phyloP scores from a whole-genome alignment of 2,113 vertebrate species.

The Pipa parva region DNA sequence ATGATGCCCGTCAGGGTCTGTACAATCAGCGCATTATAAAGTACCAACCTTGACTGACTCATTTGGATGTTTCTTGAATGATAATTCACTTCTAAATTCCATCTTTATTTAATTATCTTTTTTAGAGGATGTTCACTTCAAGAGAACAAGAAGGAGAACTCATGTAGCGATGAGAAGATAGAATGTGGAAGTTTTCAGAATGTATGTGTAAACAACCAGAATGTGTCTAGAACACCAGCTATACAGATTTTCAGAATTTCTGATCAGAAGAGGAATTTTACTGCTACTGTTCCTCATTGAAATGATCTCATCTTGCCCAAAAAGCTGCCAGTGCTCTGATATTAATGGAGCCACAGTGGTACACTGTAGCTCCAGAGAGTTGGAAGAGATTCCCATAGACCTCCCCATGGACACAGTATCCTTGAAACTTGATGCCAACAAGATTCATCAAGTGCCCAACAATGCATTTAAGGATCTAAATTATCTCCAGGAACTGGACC shows the following conservation, averaged over 20 bases:
- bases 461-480: slow-evolving; percentile 81
- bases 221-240: slow-evolving; percentile 2
- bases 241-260: slow-evolving; percentile 8
- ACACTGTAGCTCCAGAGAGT: slow-evolving; percentile 75
- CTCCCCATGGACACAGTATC: slow-evolving; percentile 74
- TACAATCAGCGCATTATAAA: too few relatives aligned
- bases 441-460: slow-evolving; percentile 79
- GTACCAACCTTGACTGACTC: too few relatives aligned
- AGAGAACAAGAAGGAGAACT: background rate
- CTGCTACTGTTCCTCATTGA: slow-evolving; percentile 58
- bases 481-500: slow-evolving; percentile 80
- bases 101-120: slow-evolving; percentile 3
- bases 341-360: slow-evolving; percentile 70
- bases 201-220: background rate
- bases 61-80: too few relatives aligned
- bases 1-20: too few relatives aligned
- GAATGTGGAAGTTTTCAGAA: background rate
- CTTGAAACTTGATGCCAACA: slow-evolving; percentile 81
- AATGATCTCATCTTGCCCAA: slow-evolving; percentile 70
- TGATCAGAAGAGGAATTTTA: slow-evolving; percentile 41
- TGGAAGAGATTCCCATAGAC: slow-evolving; percentile 79
- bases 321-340: slow-evolving; percentile 77
- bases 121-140: slow-evolving; percentile 3
- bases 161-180: background rate
- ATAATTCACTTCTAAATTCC: background rate